Base-by-base conservation (phyloP, 2,797 vertebrate genomes). In the Eupleurogrammus muticus region DNA sequence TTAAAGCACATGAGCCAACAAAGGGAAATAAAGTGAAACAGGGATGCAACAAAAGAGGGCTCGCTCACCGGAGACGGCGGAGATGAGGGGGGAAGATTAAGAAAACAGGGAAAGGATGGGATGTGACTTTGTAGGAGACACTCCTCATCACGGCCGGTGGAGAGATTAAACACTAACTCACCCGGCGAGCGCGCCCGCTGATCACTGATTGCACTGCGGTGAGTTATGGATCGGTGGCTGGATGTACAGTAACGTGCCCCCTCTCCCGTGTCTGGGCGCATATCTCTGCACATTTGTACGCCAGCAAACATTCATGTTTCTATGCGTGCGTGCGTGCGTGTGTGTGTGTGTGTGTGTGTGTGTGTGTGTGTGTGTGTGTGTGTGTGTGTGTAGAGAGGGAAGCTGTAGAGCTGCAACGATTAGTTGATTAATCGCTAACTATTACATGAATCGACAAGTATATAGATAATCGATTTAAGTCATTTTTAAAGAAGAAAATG, bases 1-100 rank as follows among this genome's bases (percentile, higher is more conserved):
- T 75, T 70, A 73, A 73, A 74, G 66, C 72, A 78, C 73, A 84
- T 84, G 83, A 87, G 77, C 74, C 76, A 83, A 83, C 70, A 75
- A 51, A 52, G 66, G 63, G 76, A 73, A 84, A 87, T 72, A 49
- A 70, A 77, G 70, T 59, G 65, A 74, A 84, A 82, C 48, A 70
- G 67, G 75, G 73, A 82, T 73, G 75, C 63, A 84, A 86, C 73
- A 70, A 53, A n/a, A 38, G 47, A 46, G 23, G 19, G 49, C 5
- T 1, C 59, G 49, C 72, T 55, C 62, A 53, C 59, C 44, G 23
- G 54, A 79, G 67, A 72, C 72, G 66, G 61, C n/a, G 14, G 1
- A n/a, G 50, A 28, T 49, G 24, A 55, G 68, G 48, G 52, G 5
- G 20, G 36, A n/a, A 21, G 3, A 28, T 12, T 21, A 23, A 16